Evolutionary conservation across 2,113 vertebrate species (phyloP).

Genomic region (Leptosomus discolor): DNA sequence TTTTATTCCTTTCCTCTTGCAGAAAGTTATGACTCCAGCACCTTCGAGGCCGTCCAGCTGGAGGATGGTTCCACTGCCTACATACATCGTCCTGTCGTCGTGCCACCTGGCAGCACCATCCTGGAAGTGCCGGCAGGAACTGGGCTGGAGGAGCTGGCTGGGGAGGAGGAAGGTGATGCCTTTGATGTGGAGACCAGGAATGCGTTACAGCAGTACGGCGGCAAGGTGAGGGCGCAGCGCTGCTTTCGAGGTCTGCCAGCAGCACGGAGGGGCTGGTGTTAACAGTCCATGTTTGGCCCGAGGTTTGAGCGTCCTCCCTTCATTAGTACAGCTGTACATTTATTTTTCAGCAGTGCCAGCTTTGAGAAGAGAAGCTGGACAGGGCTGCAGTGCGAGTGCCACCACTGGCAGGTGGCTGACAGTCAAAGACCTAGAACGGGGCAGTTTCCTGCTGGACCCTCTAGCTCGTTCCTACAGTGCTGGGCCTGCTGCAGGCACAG

Average conservation of each 20-base stretch:
- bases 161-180: conserved; percentile 53
- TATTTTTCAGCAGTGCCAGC: not conserved
- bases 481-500: not conserved
- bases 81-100: conserved; percentile 69
- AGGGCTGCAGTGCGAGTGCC: not conserved
- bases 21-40: conserved; percentile 75
- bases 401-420: not conserved
- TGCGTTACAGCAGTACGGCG: conserved; percentile 69
- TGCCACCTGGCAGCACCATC: conserved; percentile 65
- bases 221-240: conserved; percentile 62
- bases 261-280: not conserved
- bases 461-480: not conserved
- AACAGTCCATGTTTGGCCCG: not conserved
- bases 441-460: not conserved
- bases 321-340: not conserved
- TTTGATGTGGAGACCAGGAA: conserved; percentile 64
- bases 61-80: conserved; percentile 84
- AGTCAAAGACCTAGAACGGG: accelerated
- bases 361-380: not conserved
- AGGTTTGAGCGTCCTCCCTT: not conserved
- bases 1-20: not conserved
- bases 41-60: conserved; percentile 77
- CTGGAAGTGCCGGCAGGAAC: conserved; percentile 73
- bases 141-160: conserved; percentile 62
- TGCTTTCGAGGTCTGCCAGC: not conserved